phyloP scores from a whole-genome alignment of 2,113 vertebrate genomes.

The Sturnus vulgaris region DNA sequence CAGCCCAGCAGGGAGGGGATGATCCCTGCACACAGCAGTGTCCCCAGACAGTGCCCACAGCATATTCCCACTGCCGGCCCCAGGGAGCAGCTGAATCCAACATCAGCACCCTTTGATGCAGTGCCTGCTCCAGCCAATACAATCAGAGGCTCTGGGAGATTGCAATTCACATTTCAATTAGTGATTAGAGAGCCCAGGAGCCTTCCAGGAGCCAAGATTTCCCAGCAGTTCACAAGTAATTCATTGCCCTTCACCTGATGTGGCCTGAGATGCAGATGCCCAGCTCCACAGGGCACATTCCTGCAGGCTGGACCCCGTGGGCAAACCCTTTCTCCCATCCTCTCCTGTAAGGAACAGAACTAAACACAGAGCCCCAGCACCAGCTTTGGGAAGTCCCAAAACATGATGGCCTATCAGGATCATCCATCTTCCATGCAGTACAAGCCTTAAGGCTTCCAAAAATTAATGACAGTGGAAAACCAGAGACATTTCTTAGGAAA shows the following conservation, averaged over 20 bases:
- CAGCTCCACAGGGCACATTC: accelerated
- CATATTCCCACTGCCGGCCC: background rate
- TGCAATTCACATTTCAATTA: background rate
- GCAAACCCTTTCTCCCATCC: background rate
- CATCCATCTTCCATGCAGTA: accelerated
- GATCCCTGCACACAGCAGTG: accelerated
- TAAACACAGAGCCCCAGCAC: background rate
- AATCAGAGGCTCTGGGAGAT: background rate
- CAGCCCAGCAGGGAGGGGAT: background rate
- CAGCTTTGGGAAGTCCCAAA: background rate
- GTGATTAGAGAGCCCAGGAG: background rate
- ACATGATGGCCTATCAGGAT: background rate
- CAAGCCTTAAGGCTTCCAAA: background rate
- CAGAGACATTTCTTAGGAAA: background rate
- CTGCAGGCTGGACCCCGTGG: background rate
- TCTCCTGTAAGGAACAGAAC: background rate
- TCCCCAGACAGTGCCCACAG: background rate
- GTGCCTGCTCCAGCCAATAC: accelerated
- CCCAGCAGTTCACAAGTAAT: background rate
- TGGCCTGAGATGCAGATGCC: background rate
- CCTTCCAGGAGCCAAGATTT: background rate
- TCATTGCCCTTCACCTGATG: background rate
- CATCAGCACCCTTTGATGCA: background rate
- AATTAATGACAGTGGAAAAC: background rate
- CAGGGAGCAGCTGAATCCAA: background rate